These are phyloP conservation scores for Dendrophyllia cribrosa DNA, from an alignment of 64 coral and sea anemone species.

Conservation along the genomic window DNA sequence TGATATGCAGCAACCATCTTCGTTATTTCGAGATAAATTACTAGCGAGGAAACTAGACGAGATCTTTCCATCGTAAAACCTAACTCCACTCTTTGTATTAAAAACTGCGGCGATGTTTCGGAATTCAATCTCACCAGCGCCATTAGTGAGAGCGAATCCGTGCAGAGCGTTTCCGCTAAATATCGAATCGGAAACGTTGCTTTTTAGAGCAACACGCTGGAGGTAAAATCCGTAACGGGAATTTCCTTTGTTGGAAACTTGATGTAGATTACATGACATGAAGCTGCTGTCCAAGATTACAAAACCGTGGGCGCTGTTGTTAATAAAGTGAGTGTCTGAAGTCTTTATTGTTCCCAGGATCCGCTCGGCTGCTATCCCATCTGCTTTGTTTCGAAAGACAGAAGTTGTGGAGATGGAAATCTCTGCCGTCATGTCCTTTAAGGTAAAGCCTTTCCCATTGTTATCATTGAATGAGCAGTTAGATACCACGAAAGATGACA, in stretches of 20 bases:
- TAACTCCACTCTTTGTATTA: slow-evolving; percentile 47
- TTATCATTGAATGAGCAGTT: slow-evolving; percentile 69
- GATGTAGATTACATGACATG: background rate
- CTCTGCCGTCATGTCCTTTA: slow-evolving; percentile 42
- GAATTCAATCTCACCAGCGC: slow-evolving; percentile 31
- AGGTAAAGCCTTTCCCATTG: slow-evolving; percentile 22
- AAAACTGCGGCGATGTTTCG: slow-evolving; percentile 11
- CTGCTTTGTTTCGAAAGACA: slow-evolving; percentile 37
- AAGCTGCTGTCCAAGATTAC: slow-evolving; percentile 38
- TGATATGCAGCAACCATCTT: slow-evolving; percentile 62
- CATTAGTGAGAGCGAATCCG: slow-evolving; percentile 19
- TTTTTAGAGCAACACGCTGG: slow-evolving; percentile 10
- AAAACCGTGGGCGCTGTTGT: slow-evolving; percentile 61
- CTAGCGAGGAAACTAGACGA: slow-evolving; percentile 23
- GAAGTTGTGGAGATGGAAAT: slow-evolving; percentile 39
- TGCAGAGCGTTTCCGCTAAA: slow-evolving; percentile 26
- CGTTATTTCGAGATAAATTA: slow-evolving; percentile 38
- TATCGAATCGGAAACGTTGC: slow-evolving; percentile 40
- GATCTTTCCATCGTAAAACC: slow-evolving; percentile 50
- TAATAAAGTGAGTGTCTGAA: background rate
- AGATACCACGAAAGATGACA: slow-evolving; percentile 19
- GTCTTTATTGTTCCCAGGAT: slow-evolving; percentile 16
- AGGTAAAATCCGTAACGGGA: slow-evolving; percentile 35
- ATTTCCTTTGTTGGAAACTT: slow-evolving; percentile 40
- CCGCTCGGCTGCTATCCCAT: slow-evolving; percentile 43